phyloP scores from a whole-genome alignment of 2,888 invertebrate species.

The Nomada ferruginata region DNA sequence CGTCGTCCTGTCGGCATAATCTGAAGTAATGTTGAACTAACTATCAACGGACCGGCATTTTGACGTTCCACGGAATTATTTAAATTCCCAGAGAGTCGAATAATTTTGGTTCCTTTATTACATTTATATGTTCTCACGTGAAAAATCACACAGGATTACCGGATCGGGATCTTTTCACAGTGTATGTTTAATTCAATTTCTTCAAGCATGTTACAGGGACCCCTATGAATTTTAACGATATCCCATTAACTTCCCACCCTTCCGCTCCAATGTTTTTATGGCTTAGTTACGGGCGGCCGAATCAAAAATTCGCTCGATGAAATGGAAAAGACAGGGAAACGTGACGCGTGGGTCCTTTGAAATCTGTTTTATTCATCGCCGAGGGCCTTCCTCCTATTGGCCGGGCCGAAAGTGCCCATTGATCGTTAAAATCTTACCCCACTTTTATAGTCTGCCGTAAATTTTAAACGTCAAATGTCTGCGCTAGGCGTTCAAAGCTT shows the following conservation, averaged over 20 bases:
- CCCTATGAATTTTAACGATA: constrained; percentile 39
- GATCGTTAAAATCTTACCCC: constrained; percentile 44
- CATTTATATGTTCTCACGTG: neutral
- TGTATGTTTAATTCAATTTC: constrained; percentile 45
- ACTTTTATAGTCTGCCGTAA: constrained; percentile 38
- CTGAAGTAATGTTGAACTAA: constrained; percentile 10
- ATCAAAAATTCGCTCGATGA: neutral
- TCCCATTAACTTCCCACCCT: constrained; percentile 13
- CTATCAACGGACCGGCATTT: neutral
- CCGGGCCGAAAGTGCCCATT: constrained; percentile 3
- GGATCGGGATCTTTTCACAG: neutral
- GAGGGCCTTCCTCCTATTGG: neutral
- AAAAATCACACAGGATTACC: constrained; percentile 24
- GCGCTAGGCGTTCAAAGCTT: constrained; percentile 25
- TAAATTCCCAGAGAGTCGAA: constrained; percentile 5
- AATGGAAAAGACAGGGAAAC: constrained; percentile 7
- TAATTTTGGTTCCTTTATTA: too few relatives aligned
- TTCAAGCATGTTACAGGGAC: neutral
- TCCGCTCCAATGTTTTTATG: constrained; percentile 23
- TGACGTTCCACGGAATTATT: neutral
- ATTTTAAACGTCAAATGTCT: constrained; percentile 36
- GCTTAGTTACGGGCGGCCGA: constrained; percentile 15
- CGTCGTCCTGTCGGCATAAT: constrained; percentile 5
- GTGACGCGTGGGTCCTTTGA: constrained; percentile 16
- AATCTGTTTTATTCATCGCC: constrained; percentile 13